Evolutionary conservation across 2,888 invertebrate species (phyloP), one percentile per base, ranked within the genome.

Genomic region (Leuctra nigra): DNA sequence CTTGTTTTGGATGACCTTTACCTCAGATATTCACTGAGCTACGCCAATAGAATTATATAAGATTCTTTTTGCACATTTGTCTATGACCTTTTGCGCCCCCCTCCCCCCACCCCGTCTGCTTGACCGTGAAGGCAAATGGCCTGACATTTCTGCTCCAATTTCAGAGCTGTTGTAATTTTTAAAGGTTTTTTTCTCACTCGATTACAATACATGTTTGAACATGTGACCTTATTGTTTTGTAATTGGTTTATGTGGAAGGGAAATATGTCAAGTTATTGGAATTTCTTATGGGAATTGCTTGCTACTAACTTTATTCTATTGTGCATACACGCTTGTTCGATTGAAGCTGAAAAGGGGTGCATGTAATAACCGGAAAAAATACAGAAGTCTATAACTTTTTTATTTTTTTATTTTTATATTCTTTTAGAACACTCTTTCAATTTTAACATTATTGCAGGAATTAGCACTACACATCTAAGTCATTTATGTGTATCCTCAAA

Each of bases 111-210:
- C 41, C 35, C 38, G 25, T 52, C 41, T 22, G 16, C 56, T 56
- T 56, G 56, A 56, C 56, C 56, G 52, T 56, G 52, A 41, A 50
- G 56, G 29, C 22, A 35, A 52, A 50, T 56, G 52, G 56, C 50
- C 52, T 56, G 56, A 56, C 56, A 56, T 56, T 56, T 56, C 11
- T 33, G 33, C 13, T 20, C 50, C 20, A 20, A 35, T 33, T 50
- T 50, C n/a, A 50, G 7, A 35, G n/a, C n/a, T 33, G 18, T 29
- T 33, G 50, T 22, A 50, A n/a, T 33, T 50, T 33, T 33, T 33
- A 50, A 50, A 50, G 50, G 50, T 50, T 50, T 50, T n/a, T n/a
- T n/a, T n/a, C n/a, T n/a, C n/a, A n/a, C n/a, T n/a, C 35, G 13
- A 29, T 11, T 48, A 25, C 29, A 48, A 29, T 24, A 24, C n/a